Evolutionary conservation across 2,113 vertebrate species (phyloP).

Genomic region (Eudyptes chrysolophus): DNA sequence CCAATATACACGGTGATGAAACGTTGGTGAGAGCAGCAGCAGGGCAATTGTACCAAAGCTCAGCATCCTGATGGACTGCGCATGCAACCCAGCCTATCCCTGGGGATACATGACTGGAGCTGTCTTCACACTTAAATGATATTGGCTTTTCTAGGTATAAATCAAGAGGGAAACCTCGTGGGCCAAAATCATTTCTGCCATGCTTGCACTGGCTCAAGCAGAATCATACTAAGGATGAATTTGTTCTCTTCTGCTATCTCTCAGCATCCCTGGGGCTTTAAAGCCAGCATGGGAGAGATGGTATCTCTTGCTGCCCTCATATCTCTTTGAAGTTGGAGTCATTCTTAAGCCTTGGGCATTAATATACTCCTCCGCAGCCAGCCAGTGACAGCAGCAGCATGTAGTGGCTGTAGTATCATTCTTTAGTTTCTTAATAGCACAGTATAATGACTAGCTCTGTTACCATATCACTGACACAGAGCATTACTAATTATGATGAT

Average conservation of each 20-base stretch:
- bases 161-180: neutral
- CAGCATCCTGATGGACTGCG: neutral
- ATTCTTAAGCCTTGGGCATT: neutral
- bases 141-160: neutral
- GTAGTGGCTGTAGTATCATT: neutral
- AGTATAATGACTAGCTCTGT: slow-evolving; percentile 39
- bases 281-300: neutral
- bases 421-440: slow-evolving; percentile 1
- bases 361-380: neutral
- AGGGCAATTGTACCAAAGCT: neutral
- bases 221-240: neutral
- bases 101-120: neutral
- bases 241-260: neutral
- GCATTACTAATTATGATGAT: slow-evolving; percentile 69
- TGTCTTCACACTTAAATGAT: neutral
- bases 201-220: neutral
- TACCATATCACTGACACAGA: slow-evolving; percentile 37
- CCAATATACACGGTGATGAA: rapidly evolving
- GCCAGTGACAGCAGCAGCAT: neutral
- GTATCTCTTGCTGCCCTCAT: neutral
- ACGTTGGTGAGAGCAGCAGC: neutral
- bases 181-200: neutral
- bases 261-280: neutral
- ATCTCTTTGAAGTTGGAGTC: neutral
- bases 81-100: neutral